These are phyloP conservation scores for Pycnonotus jocosus DNA, from an alignment of 2,113 vertebrate species.

Conservation along the genomic window DNA sequence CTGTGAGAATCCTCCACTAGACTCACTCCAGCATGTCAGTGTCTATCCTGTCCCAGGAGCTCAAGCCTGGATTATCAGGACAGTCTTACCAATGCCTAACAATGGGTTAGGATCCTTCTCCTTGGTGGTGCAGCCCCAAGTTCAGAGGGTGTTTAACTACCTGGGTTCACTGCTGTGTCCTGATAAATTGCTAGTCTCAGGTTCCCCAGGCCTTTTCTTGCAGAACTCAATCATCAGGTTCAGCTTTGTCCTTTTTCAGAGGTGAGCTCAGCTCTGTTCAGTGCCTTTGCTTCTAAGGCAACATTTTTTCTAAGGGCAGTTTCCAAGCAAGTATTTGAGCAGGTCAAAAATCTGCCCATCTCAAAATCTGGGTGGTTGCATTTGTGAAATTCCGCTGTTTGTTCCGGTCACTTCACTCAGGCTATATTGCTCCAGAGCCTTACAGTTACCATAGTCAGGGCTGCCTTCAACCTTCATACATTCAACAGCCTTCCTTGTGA, in stretches of 20 bases:
- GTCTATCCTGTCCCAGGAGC: neutral
- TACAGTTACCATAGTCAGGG: neutral
- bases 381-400: neutral
- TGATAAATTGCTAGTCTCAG: neutral
- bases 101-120: neutral
- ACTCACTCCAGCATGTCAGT: neutral
- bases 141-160: neutral
- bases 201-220: neutral
- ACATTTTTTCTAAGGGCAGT: neutral
- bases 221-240: neutral
- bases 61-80: neutral
- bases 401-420: neutral
- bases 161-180: rapidly evolving
- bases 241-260: neutral
- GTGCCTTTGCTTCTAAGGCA: neutral
- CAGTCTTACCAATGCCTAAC: neutral
- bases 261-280: neutral
- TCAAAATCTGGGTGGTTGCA: neutral
- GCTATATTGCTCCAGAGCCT: neutral
- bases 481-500: neutral
- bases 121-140: neutral
- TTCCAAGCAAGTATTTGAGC: neutral
- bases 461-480: rapidly evolving
- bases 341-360: neutral
- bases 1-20: neutral